These are phyloP conservation scores for Ectemnius continuus DNA, from an alignment of 2,888 invertebrate species.

Conservation along the genomic window DNA sequence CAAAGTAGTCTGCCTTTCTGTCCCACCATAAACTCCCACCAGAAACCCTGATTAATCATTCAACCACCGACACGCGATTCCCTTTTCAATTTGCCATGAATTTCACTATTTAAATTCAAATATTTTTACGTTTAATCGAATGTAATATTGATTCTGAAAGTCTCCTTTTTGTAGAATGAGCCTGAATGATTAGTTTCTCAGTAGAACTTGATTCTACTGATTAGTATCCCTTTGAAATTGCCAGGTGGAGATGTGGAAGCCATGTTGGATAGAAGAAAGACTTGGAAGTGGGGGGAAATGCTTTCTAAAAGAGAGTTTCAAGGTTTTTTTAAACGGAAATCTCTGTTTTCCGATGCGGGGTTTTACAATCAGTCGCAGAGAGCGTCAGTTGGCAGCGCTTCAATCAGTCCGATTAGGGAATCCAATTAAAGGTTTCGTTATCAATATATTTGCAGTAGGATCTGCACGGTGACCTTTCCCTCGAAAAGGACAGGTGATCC, in stretches of 20 bases:
- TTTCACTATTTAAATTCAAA: too few relatives aligned
- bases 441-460: slow-evolving; percentile 58
- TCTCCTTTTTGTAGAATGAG: too few relatives aligned
- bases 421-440: slow-evolving; percentile 58
- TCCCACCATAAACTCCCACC: slow-evolving; percentile 44
- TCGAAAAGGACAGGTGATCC: slow-evolving; percentile 36
- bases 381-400: slow-evolving; percentile 14
- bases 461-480: slow-evolving; percentile 40
- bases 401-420: slow-evolving; percentile 60
- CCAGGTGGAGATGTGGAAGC: too few relatives aligned
- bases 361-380: slow-evolving; percentile 9
- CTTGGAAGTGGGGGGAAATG: neutral
- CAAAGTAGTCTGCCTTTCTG: slow-evolving; percentile 34
- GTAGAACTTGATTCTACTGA: too few relatives aligned
- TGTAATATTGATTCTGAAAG: too few relatives aligned
- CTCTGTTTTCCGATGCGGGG: too few relatives aligned
- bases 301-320: too few relatives aligned
- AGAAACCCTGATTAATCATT: slow-evolving; percentile 52
- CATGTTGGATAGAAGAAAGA: slow-evolving; percentile 5
- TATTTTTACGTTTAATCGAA: too few relatives aligned
- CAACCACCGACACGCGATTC: slow-evolving; percentile 9
- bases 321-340: slow-evolving; percentile 4
- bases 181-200: too few relatives aligned
- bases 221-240: too few relatives aligned
- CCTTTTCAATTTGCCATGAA: too few relatives aligned